Conservation (phyloP, 2,888 invertebrate species). For the Conomelus anceps region DNA sequence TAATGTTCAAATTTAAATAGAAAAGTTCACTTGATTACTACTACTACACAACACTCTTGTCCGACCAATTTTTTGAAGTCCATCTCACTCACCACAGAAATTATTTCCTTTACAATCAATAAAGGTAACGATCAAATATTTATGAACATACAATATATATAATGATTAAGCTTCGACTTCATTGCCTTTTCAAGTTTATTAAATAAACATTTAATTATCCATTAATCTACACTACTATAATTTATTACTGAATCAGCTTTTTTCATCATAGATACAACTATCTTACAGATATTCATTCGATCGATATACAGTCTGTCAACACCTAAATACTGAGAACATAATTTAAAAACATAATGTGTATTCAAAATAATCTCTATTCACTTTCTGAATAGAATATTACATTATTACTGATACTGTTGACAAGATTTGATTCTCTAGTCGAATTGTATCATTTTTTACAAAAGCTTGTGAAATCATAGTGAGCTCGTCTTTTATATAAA, state of each 20-base stretch:
- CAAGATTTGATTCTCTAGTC: neutral
- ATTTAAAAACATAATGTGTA: neutral
- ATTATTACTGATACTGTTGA: neutral
- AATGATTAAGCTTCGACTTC: neutral
- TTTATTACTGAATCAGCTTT: neutral
- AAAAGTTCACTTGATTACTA: neutral
- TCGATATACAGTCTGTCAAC: neutral
- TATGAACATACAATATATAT: neutral
- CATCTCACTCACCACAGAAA: neutral
- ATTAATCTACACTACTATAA: neutral
- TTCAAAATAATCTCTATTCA: neutral
- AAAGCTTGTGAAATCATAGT: neutral
- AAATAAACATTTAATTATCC: neutral
- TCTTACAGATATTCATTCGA: neutral
- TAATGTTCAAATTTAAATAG: neutral
- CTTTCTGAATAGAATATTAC: neutral
- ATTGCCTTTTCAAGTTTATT: neutral
- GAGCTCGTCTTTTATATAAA: neutral
- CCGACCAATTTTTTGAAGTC: neutral
- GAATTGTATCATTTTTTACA: neutral
- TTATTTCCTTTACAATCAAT: neutral
- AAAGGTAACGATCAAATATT: neutral
- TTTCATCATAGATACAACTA: neutral
- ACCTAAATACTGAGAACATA: neutral
- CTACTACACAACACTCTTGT: neutral